Percentiles rank a stretch among this genome's conserved stretches.
Evolutionary conservation across 1,140 invertebrate species (phyloP).

Genomic region (Pseudomyrmex gracilis): DNA sequence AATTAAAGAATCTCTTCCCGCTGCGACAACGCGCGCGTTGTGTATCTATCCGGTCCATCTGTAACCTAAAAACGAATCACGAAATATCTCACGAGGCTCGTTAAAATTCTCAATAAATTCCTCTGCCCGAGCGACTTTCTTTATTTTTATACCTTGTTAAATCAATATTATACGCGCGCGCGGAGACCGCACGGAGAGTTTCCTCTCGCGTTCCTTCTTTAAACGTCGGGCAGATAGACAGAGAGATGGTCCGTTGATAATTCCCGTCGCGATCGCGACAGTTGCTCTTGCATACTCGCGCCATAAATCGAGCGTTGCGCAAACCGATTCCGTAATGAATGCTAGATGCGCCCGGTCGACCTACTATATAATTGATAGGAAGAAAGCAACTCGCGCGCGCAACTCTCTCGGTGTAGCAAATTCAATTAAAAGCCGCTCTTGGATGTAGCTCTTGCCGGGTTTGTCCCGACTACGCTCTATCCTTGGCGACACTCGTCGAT

Average conservation of each 20-base stretch:
- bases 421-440: conserved; percentile 60
- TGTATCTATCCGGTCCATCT: too few relatives aligned
- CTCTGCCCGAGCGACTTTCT: too few relatives aligned
- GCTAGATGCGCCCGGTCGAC: conserved; percentile 60
- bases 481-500: conserved; percentile 11
- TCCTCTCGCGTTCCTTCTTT: conserved; percentile 31
- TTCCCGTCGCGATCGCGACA: conserved; percentile 51
- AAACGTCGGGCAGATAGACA: background rate
- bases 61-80: too few relatives aligned
- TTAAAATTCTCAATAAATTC: too few relatives aligned
- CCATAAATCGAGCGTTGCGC: conserved; percentile 72
- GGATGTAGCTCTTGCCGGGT: too few relatives aligned
- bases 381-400: conserved; percentile 45
- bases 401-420: conserved; percentile 23
- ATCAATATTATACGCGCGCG: too few relatives aligned
- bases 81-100: too few relatives aligned
- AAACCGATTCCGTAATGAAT: conserved; percentile 69
- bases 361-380: conserved; percentile 73
- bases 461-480: conserved; percentile 1
- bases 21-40: too few relatives aligned
- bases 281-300: conserved; percentile 33
- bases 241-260: conserved; percentile 67
- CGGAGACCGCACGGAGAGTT: background rate
- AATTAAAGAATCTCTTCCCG: too few relatives aligned
- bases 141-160: too few relatives aligned